Percentiles rank a stretch among this genome's conserved stretches.
phyloP scores from a whole-genome alignment of 2,888 invertebrate genomes.

The Meghimatium bilineatum region DNA sequence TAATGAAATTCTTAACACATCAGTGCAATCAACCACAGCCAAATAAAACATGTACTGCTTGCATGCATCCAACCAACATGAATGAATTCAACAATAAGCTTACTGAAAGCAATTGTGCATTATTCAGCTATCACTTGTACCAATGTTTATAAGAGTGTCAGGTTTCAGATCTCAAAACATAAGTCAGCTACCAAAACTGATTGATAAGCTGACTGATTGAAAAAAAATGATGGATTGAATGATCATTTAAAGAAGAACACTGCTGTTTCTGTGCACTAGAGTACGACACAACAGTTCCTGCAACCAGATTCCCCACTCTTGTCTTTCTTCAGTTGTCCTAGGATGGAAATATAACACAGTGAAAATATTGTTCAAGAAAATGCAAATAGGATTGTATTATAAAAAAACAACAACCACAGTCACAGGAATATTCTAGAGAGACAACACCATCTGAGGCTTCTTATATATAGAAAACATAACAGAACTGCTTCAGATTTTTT shows the following conservation, averaged over 20 bases:
- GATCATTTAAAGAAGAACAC: not conserved
- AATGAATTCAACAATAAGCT: not conserved
- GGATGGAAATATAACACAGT: constrained; percentile 34
- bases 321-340: constrained; percentile 75
- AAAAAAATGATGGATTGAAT: not conserved
- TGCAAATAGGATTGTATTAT: too few species aligned
- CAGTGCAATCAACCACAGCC: too few species aligned
- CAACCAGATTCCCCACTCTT: constrained; percentile 73
- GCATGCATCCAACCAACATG: not conserved
- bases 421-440: too few species aligned
- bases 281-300: constrained; percentile 73
- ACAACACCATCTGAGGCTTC: too few species aligned
- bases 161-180: not conserved
- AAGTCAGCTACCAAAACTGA: not conserved
- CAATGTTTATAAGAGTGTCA: not conserved
- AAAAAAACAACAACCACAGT: too few species aligned
- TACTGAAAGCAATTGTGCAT: not conserved
- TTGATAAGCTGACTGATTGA: constrained; percentile 1
- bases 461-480: too few species aligned
- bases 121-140: not conserved
- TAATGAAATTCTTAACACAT: too few species aligned
- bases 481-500: too few species aligned
- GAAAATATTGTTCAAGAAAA: too few species aligned
- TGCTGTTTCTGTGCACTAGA: constrained; percentile 51
- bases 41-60: too few species aligned